Evolutionary conservation across 2,113 vertebrate genomes (phyloP), one percentile per base, ranked within the genome.

Genomic region (Phylloscopus trochilus): DNA sequence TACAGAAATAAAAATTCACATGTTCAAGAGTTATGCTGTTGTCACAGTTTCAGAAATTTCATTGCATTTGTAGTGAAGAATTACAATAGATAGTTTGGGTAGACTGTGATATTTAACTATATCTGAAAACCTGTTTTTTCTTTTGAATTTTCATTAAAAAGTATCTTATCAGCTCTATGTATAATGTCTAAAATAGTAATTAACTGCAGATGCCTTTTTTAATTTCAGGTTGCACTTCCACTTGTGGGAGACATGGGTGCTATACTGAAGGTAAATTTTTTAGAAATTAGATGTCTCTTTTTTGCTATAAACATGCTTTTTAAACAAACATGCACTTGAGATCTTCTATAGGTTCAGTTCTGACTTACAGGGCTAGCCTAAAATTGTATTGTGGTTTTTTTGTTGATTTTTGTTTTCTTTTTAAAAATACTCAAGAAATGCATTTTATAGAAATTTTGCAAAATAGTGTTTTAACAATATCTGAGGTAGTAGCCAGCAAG

Each of bases 191-290:
- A 41, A 41, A 41, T 41, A 41, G 13, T 41, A 41, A 41, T 72
- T 73, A 80, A 90, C 26, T 68, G 27, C 69, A 23, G 4, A 27
- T 83, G 47, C 68, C 15, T 90, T 83, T 85, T 93, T 67, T 52
- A 78, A 74, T 97, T 94, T 94, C 96, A 99, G 99, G 98, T 99
- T 90, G 99, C 99, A 68, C 98, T 99, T 95, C 99, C 99, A 60
- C 99, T 99, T 73, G 96, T 99, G 89, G 98, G 99, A 97, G 99
- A 99, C 90, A 98, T 99, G 90, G 98, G 99, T 31, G 96, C 98
- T 89, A 93, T 99, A 88, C 92, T 99, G 52, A 99, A 99, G 99
- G 99, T 99, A 99, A 84, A 75, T 18, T 31, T 76, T 89, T 70
- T 39, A 67, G 37, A 51, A 7, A 8, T 67, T 80, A 46, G 41